Evolutionary conservation across 1,140 invertebrate genomes (phyloP).

Genomic region (Drosophila ficusphila): DNA sequence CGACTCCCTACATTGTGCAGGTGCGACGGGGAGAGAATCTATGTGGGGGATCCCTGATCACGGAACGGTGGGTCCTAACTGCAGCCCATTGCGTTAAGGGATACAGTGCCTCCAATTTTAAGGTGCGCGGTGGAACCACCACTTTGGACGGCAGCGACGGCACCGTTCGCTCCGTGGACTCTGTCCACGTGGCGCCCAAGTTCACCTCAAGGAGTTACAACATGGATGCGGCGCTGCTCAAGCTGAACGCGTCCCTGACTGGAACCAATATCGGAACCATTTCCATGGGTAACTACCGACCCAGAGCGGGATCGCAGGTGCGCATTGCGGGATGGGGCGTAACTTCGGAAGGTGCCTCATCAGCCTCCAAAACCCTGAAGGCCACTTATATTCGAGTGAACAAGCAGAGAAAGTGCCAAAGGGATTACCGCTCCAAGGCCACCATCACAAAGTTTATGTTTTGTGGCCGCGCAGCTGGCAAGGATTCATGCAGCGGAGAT

Average conservation of each 20-base stretch:
- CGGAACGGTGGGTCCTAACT: constrained; percentile 29
- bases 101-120: neutral
- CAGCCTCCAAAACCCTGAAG: constrained; percentile 18
- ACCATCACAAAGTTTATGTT: constrained; percentile 52
- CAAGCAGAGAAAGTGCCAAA: neutral
- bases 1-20: constrained; percentile 38
- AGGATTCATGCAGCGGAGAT: constrained; percentile 60
- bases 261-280: constrained; percentile 59
- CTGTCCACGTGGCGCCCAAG: neutral
- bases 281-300: constrained; percentile 12
- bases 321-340: constrained; percentile 58
- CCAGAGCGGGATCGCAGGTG: constrained; percentile 22
- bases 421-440: neutral
- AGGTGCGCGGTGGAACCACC: constrained; percentile 38
- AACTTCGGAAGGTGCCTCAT: constrained; percentile 20
- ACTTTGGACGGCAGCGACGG: constrained; percentile 44
- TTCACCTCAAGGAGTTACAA: constrained; percentile 33
- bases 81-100: constrained; percentile 52
- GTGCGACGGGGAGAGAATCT: constrained; percentile 26
- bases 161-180: constrained; percentile 1
- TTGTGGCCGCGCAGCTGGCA: constrained; percentile 26
- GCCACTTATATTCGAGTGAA: constrained; percentile 4
- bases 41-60: constrained; percentile 47
- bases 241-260: constrained; percentile 24
- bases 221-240: constrained; percentile 57